A percentile compares a stretch with the other conserved stretches of the same genome.
phyloP scores from a whole-genome alignment of 1,140 invertebrate genomes.

The Temnothorax longispinosus region DNA sequence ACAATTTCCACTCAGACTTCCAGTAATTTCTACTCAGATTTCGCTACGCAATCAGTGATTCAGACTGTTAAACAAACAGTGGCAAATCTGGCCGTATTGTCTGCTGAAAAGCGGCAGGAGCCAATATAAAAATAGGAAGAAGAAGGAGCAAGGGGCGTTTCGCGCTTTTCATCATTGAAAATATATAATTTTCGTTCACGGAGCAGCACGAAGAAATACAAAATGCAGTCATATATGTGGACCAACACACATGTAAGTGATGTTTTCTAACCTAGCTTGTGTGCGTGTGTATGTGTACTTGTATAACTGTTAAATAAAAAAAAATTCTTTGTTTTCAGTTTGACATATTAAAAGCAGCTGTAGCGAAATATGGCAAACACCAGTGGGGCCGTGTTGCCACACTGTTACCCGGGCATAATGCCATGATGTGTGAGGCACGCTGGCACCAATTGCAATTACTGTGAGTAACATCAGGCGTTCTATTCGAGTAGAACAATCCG shows the following conservation, averaged over 20 bases:
- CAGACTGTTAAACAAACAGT: too few species aligned
- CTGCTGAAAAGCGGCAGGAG: too few species aligned
- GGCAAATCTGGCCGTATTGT: too few species aligned
- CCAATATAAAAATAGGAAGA: too few species aligned
- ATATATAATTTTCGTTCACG: slow-evolving; percentile 15
- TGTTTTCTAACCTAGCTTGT: slow-evolving; percentile 66
- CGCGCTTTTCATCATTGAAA: neutral
- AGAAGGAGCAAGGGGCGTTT: neutral
- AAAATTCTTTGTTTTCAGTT: slow-evolving; percentile 89
- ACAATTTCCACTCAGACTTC: too few species aligned
- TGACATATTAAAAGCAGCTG: slow-evolving; percentile 99
- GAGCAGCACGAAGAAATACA: slow-evolving; percentile 36
- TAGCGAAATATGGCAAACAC: slow-evolving; percentile 99
- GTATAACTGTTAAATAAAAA: slow-evolving; percentile 30
- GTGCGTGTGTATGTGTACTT: neutral
- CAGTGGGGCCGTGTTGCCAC: slow-evolving; percentile 99
- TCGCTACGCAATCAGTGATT: too few species aligned
- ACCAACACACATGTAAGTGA: slow-evolving; percentile 78
- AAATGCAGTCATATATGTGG: slow-evolving; percentile 91
- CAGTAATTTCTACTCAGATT: too few species aligned
- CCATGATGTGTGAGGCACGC: slow-evolving; percentile 94
- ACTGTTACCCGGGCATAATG: slow-evolving; percentile 96
- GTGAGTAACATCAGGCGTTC: slow-evolving; percentile 87
- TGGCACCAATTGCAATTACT: slow-evolving; percentile 99
- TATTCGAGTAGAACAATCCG: neutral